Percentiles rank a stretch among this genome's conserved stretches.
phyloP scores from a whole-genome alignment of 2,888 invertebrate genomes.

The Adineta ricciae region DNA sequence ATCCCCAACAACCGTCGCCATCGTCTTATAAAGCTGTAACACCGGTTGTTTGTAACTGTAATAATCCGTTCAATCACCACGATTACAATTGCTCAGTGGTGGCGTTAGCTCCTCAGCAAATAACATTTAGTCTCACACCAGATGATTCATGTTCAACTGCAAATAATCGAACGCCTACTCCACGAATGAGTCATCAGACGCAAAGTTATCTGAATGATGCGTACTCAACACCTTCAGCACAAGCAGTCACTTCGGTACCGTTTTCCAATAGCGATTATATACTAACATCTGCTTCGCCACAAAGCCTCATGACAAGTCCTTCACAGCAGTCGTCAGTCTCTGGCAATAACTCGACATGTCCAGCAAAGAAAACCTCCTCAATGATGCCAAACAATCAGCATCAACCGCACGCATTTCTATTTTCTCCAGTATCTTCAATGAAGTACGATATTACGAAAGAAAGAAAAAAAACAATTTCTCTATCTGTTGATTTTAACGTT shows the following conservation, averaged over 20 bases:
- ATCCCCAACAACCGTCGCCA: background rate
- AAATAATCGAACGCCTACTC: background rate
- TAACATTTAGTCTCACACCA: background rate
- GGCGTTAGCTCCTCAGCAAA: too few relatives aligned
- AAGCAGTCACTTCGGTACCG: background rate
- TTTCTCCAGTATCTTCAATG: too few relatives aligned
- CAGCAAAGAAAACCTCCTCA: too few relatives aligned
- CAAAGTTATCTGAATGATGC: background rate
- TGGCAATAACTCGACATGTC: too few relatives aligned
- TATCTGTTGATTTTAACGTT: background rate
- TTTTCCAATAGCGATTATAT: background rate
- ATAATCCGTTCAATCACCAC: background rate
- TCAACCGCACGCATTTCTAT: too few relatives aligned
- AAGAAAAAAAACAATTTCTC: too few relatives aligned
- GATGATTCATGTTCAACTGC: background rate
- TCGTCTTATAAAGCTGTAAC: background rate
- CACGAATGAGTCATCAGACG: background rate
- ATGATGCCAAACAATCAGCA: too few relatives aligned
- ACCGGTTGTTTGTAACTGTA: background rate
- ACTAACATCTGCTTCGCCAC: background rate
- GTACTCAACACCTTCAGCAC: too few relatives aligned
- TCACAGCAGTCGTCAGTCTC: too few relatives aligned
- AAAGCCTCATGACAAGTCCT: background rate
- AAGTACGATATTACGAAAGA: too few relatives aligned
- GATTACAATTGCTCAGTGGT: background rate